A percentile compares a stretch with the other conserved stretches of the same genome.
phyloP scores from a whole-genome alignment of 2,888 invertebrate genomes.

The Ashinkailepas kermadecensis region DNA sequence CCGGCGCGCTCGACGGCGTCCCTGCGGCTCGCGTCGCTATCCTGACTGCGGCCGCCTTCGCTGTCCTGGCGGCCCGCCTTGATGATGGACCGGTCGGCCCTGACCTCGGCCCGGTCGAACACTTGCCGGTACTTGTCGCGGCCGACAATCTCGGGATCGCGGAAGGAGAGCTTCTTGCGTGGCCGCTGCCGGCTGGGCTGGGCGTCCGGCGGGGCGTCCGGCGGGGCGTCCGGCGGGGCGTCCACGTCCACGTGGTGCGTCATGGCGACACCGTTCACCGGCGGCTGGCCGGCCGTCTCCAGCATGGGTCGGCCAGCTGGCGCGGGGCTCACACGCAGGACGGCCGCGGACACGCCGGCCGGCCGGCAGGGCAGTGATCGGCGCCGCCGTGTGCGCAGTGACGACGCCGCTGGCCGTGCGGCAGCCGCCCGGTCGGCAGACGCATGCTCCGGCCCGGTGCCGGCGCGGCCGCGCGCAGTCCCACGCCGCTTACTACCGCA shows the following conservation, averaged over 20 bases:
- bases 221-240: background rate
- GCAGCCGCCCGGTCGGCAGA: background rate
- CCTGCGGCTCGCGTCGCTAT: background rate
- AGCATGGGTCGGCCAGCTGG: background rate
- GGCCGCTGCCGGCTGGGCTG: constrained; percentile 51
- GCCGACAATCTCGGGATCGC: constrained; percentile 67
- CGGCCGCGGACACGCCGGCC: background rate
- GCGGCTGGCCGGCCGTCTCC: background rate
- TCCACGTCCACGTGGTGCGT: constrained; percentile 6
- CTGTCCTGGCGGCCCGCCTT: background rate
- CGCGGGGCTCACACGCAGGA: background rate
- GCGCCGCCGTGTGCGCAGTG: too few relatives aligned
- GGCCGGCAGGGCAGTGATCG: background rate
- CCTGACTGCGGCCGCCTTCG: background rate
- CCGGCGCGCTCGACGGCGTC: too few relatives aligned
- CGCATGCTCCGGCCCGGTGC: background rate
- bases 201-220: constrained; percentile 23
- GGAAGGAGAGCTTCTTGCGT: constrained; percentile 76
- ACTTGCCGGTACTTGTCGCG: constrained; percentile 33
- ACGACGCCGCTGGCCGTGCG: background rate
- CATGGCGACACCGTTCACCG: background rate
- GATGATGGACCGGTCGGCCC: constrained; percentile 9
- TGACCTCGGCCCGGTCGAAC: constrained; percentile 18
- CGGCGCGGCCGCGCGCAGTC: background rate
- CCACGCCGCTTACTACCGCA: background rate